Percentiles rank a stretch among this genome's conserved stretches.
Evolutionary conservation across 2,113 vertebrate species (phyloP).

Genomic region (Ranitomeya imitator): DNA sequence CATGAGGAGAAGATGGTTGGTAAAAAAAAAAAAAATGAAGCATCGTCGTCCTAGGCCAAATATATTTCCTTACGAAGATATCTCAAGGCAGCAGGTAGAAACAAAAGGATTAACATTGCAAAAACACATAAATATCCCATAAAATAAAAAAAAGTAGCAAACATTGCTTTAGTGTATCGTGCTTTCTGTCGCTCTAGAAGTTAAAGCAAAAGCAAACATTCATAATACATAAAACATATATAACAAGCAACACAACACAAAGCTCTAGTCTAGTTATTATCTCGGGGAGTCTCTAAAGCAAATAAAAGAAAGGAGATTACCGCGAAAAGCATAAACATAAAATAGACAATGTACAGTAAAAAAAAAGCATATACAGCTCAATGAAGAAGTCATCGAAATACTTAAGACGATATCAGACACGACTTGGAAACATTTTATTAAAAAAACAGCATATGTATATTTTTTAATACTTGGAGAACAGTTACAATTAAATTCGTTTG

Average conservation of each 20-base stretch:
- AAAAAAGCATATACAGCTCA: not conserved
- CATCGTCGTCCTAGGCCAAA: conserved; percentile 5
- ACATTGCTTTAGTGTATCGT: not conserved
- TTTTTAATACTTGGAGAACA: not conserved
- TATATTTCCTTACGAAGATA: conserved; percentile 1
- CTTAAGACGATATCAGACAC: not conserved
- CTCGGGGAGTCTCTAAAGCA: not conserved
- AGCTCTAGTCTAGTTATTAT: not conserved
- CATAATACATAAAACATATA: conserved; percentile 20
- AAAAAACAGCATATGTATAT: not conserved
- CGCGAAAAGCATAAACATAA: not conserved
- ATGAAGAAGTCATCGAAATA: not conserved
- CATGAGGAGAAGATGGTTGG: conserved; percentile 70
- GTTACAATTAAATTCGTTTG: not conserved
- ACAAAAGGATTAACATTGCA: conserved; percentile 26
- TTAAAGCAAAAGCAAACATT: conserved; percentile 10
- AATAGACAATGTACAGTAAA: no score
- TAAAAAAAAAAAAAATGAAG: conserved; percentile 55
- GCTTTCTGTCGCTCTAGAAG: not conserved
- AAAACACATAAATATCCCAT: conserved; percentile 4
- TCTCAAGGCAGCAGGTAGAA: conserved; percentile 24
- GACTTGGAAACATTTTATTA: not conserved
- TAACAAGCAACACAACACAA: conserved; percentile 12
- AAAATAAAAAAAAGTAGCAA: not conserved
- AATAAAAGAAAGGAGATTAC: not conserved